Base-by-base conservation (phyloP, 2,797 vertebrate species). In the Cephalopachus bancanus region DNA sequence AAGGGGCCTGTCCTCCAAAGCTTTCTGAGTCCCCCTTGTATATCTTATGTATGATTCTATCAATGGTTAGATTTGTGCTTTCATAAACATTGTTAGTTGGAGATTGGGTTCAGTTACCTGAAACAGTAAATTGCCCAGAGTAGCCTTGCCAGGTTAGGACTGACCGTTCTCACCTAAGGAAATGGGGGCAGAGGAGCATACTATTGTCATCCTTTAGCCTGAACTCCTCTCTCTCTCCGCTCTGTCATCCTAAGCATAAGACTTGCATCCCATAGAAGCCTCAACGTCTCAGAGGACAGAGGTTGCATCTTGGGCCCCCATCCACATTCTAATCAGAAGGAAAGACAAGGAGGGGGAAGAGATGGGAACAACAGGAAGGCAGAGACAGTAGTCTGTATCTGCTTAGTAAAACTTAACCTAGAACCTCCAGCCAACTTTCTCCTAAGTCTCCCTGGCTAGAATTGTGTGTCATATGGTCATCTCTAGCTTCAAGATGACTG, bases 11-110 rank as follows among this genome's bases (percentile, higher is more conserved):
- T 44, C 44, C 44, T 44, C 44, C 44, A 44, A 44, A 44, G 44
- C 3, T 44, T 44, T 44, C 44, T 44, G 44, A 44, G 44, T 44
- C 44, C 44, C 44, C 44, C 44, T 44, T 44, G 44, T 67, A 19
- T 81, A 44, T 93, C 60, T 89, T 89, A 75, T 16, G 74, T 91
- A 64, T 89, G 24, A 71, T 75, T 93, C 79, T 92, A 88, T 67
- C 33, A 91, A 33, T 57, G 79, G 51, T 92, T 95, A 81, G 53
- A 80, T 76, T 51, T 79, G 69, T 83, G 55, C n/a, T 62, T 93
- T 95, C 69, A 28, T 49, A 96, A 95, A 59, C 69, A 80, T 59
- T 24, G 28, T 28, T 83, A 30, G 1, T 64, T 78, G 53, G 37
- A n/a, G n/a, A 71, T 12, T 33, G 37, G 55, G 24, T 51, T 79